Evolutionary conservation across 2,113 vertebrate species (phyloP).

Genomic region (Sinocyclocheilus anshuiensis): DNA sequence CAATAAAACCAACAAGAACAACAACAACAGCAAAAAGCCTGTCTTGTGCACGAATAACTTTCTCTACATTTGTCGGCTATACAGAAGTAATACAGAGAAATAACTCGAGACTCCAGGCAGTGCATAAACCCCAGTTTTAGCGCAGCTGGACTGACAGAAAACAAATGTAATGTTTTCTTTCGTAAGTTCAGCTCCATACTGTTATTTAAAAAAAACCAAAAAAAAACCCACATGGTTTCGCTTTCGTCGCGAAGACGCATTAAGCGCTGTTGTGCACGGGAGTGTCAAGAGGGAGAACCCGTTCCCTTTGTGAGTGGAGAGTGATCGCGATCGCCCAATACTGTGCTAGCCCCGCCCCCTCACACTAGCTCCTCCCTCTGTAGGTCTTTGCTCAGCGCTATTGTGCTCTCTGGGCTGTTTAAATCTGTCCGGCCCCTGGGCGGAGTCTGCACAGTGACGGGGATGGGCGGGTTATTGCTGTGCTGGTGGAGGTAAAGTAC

Average conservation of each 20-base stretch:
- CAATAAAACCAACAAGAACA: constrained; percentile 16
- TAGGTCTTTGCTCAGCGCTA: constrained; percentile 83
- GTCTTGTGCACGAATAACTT: constrained; percentile 50
- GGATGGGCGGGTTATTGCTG: constrained; percentile 73
- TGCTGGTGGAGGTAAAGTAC: constrained; percentile 95
- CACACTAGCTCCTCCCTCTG: constrained; percentile 85
- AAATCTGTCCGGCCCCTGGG: constrained; percentile 48
- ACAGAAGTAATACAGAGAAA: constrained; percentile 48
- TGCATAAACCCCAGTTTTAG: constrained; percentile 10
- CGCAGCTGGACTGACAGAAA: constrained; percentile 42
- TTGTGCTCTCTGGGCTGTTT: constrained; percentile 85
- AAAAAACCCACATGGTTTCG: constrained; percentile 32
- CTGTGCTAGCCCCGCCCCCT: constrained; percentile 25
- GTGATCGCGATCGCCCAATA: background rate
- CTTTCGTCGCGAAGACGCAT: constrained; percentile 35
- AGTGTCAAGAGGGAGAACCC: constrained; percentile 62
- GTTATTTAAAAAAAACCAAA: constrained; percentile 8
- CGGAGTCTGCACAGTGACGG: constrained; percentile 41
- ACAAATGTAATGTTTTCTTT: constrained; percentile 76
- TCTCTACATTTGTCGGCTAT: constrained; percentile 43
- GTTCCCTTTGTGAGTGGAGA: constrained; percentile 36
- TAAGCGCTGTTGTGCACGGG: constrained; percentile 73
- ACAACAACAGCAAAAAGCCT: constrained; percentile 30
- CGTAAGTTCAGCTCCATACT: constrained; percentile 74
- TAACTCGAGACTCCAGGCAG: constrained; percentile 16